phyloP scores from a whole-genome alignment of 2,797 vertebrate genomes.

The Rhabdomys pumilio region DNA sequence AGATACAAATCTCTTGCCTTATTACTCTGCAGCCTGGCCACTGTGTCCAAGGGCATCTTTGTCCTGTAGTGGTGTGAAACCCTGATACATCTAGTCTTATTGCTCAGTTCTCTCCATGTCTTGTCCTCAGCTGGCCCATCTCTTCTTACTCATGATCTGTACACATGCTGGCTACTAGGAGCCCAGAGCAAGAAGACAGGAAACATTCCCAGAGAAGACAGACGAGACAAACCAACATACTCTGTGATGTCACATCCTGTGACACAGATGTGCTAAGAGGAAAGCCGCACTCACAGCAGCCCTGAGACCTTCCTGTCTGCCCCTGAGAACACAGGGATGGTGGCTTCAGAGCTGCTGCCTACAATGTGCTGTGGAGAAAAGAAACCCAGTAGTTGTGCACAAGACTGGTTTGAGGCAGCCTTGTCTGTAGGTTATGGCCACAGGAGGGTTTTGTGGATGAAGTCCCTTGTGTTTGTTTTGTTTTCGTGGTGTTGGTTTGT shows the following conservation, averaged over 20 bases:
- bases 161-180: accelerated
- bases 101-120: not conserved
- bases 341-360: accelerated
- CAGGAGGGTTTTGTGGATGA: not conserved
- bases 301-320: too few species aligned
- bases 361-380: accelerated
- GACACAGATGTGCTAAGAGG: not conserved
- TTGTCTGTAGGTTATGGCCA: not conserved
- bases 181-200: not conserved
- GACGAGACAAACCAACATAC: not conserved
- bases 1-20: not conserved
- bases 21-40: too few species aligned
- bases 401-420: not conserved
- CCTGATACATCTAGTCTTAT: not conserved
- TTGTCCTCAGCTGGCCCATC: too few species aligned
- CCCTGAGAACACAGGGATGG: not conserved
- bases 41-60: not conserved
- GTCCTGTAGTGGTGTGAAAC: not conserved
- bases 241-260: too few species aligned
- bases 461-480: not conserved
- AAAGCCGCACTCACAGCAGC: not conserved
- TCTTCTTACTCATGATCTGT: not conserved
- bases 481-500: not conserved
- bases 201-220: not conserved
- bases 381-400: accelerated